A percentile compares a stretch with the other conserved stretches of the same genome.
Conservation (phyloP, 2,113 vertebrate species). For the Ciconia maguari region DNA sequence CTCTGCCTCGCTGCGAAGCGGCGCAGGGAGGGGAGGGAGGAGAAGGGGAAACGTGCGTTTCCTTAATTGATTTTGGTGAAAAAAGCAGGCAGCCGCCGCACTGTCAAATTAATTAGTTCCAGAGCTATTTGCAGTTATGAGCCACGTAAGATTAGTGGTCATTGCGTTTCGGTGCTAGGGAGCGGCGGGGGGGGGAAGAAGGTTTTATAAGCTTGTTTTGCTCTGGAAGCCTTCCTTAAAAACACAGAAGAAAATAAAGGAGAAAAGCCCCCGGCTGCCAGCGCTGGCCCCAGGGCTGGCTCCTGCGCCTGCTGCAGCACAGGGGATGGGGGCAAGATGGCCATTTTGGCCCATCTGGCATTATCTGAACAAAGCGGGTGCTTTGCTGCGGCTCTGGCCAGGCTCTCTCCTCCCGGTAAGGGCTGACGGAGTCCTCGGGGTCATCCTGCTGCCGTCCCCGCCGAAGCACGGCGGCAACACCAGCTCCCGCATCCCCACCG, state of each 20-base stretch:
- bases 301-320: neutral
- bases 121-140: slow-evolving; percentile 33
- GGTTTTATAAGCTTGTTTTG: neutral
- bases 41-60: slow-evolving; percentile 7
- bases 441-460: neutral
- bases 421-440: neutral
- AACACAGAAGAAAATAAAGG: neutral
- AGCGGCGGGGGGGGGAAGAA: neutral
- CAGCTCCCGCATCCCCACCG: neutral
- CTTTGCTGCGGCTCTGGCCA: neutral
- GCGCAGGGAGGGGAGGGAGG: neutral
- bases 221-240: neutral
- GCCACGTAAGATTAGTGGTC: neutral
- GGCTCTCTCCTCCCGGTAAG: neutral
- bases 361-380: neutral
- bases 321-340: neutral
- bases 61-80: slow-evolving; percentile 59
- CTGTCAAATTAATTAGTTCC: slow-evolving; percentile 53
- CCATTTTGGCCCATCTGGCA: neutral
- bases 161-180: neutral
- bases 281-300: neutral
- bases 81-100: neutral
- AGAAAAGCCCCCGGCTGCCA: neutral
- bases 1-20: neutral
- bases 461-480: accelerated